These are phyloP conservation scores for Cephonodes hylas DNA, from an alignment of 2,888 invertebrate species.

Conservation along the genomic window DNA sequence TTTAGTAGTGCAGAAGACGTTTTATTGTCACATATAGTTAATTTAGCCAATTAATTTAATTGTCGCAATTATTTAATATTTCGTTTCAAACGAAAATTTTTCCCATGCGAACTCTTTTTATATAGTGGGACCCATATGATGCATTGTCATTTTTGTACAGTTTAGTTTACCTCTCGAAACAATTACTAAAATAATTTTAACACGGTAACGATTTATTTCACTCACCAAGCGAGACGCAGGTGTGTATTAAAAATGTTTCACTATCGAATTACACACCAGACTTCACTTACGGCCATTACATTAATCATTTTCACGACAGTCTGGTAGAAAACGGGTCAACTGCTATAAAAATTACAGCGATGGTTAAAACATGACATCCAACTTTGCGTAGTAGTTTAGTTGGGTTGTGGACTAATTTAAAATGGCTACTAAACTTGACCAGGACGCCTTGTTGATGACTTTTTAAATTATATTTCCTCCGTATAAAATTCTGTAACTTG, in stretches of 20 bases:
- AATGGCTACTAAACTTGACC: neutral
- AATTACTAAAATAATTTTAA: neutral
- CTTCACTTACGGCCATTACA: neutral
- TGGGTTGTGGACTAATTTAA: neutral
- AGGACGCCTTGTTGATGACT: neutral
- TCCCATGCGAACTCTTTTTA: too few relatives aligned
- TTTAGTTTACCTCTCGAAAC: too few relatives aligned
- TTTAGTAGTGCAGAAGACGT: too few relatives aligned
- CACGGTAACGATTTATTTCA: neutral
- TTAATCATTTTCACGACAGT: neutral
- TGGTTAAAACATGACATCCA: neutral
- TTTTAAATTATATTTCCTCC: slow-evolving; percentile 8
- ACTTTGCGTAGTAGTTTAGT: neutral
- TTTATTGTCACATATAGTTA: too few relatives aligned
- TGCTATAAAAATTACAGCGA: slow-evolving; percentile 5
- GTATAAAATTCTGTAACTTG: neutral
- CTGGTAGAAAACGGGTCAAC: slow-evolving; percentile 14
- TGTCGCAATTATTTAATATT: too few relatives aligned
- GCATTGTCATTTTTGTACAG: too few relatives aligned
- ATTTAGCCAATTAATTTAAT: too few relatives aligned
- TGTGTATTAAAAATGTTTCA: neutral
- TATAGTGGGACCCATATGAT: too few relatives aligned
- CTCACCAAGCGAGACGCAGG: neutral
- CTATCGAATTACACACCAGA: neutral
- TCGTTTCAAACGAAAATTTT: too few relatives aligned